Evolutionary conservation across 1,140 invertebrate genomes (phyloP).

Genomic region (Caenorhabditis latens): DNA sequence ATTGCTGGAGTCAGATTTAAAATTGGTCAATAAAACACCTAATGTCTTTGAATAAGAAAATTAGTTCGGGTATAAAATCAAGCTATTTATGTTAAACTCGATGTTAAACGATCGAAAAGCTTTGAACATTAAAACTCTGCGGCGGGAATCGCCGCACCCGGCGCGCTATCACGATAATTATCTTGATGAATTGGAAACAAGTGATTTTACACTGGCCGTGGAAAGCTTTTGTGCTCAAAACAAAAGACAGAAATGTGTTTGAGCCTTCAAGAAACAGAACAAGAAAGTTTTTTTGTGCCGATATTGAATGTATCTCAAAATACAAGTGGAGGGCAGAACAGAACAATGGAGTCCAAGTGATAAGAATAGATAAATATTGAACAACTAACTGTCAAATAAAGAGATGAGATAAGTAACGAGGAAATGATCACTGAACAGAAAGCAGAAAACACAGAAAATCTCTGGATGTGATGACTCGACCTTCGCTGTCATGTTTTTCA

Average conservation of each 20-base stretch:
- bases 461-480: not conserved
- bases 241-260: not conserved
- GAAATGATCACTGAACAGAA: conserved; percentile 46
- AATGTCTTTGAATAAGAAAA: not conserved
- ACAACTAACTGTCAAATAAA: conserved; percentile 32
- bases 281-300: not conserved
- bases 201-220: conserved; percentile 19
- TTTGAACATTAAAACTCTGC: conserved; percentile 27
- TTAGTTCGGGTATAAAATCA: not conserved
- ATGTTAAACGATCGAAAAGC: not conserved
- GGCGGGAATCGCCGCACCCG: conserved; percentile 7
- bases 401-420: conserved; percentile 19
- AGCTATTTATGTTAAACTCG: not conserved
- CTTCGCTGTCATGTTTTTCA: not conserved
- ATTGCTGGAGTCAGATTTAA: not conserved
- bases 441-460: conserved; percentile 20
- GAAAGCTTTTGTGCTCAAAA: conserved; percentile 11
- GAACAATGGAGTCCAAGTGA: not conserved
- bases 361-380: conserved; percentile 42
- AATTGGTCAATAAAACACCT: too few species aligned
- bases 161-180: conserved; percentile 37
- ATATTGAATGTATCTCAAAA: conserved; percentile 18
- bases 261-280: not conserved
- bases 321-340: conserved; percentile 32
- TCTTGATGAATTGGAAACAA: conserved; percentile 49